Conservation (phyloP, 2,113 vertebrate species). For the Regulus satrapa region DNA sequence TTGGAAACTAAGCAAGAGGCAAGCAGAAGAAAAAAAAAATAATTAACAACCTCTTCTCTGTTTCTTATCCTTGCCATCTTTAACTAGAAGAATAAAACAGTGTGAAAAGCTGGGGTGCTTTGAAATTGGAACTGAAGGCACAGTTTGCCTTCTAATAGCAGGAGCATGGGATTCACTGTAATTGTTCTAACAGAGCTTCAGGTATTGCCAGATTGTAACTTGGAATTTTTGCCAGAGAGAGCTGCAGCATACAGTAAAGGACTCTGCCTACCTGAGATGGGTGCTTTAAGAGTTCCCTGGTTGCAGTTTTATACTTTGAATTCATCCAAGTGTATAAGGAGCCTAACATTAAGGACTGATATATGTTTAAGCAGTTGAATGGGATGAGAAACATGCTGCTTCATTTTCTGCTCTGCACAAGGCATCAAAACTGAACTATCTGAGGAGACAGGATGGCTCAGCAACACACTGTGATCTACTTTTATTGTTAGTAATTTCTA, state of each 20-base stretch:
- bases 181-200: not conserved
- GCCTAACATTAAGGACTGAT: not conserved
- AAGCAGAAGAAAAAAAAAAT: not conserved
- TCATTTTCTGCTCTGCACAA: not conserved
- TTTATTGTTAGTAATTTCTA: not conserved
- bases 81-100: not conserved
- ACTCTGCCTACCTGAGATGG: not conserved
- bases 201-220: not conserved
- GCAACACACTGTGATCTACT: not conserved
- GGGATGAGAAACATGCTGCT: not conserved
- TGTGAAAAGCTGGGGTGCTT: not conserved
- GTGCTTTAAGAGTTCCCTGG: not conserved
- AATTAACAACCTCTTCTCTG: not conserved
- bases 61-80: not conserved
- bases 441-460: not conserved
- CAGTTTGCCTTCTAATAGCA: not conserved
- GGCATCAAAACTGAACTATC: not conserved
- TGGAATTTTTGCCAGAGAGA: not conserved
- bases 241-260: not conserved
- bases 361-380: not conserved
- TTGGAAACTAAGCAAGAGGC: not conserved
- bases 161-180: not conserved
- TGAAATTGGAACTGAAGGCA: not conserved
- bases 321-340: not conserved
- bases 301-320: not conserved